phyloP scores from a whole-genome alignment of 2,888 invertebrate genomes.

The Mesorhabditis belari region DNA sequence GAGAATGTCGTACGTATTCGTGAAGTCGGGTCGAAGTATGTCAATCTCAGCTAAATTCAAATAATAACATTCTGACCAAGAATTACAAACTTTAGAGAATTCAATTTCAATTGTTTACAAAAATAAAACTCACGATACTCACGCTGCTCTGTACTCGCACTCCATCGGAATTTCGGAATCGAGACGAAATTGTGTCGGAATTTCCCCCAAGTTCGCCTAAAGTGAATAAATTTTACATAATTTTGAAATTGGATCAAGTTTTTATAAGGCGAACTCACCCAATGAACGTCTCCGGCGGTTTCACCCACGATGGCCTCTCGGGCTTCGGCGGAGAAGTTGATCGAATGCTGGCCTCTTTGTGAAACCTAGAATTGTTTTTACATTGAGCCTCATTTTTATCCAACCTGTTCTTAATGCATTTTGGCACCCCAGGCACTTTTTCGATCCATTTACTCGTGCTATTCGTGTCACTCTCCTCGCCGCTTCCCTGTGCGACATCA shows the following conservation, averaged over 20 bases:
- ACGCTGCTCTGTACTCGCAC: not conserved
- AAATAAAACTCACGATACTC: not conserved
- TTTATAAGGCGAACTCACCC: not conserved
- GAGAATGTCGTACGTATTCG: slow-evolving; percentile 28
- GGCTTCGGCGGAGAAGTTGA: too few species aligned
- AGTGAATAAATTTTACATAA: too few species aligned
- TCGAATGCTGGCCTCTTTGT: too few species aligned
- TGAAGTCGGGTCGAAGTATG: slow-evolving; percentile 25
- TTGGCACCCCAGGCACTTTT: slow-evolving; percentile 5
- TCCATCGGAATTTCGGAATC: not conserved
- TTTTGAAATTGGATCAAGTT: too few species aligned
- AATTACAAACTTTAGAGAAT: too few species aligned
- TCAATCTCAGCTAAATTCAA: slow-evolving; percentile 21
- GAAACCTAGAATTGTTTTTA: too few species aligned
- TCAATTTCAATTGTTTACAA: too few species aligned
- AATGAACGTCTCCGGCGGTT: too few species aligned
- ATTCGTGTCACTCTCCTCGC: slow-evolving; percentile 11
- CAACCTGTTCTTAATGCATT: slow-evolving; percentile 7
- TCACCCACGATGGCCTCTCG: not conserved
- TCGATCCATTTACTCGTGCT: slow-evolving; percentile 12
- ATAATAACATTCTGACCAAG: too few species aligned
- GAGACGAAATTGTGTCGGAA: too few species aligned
- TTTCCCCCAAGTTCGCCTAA: too few species aligned
- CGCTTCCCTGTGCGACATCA: slow-evolving; percentile 1
- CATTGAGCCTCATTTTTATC: too few species aligned